These are phyloP conservation scores for Emydoidea blandingii DNA, from an alignment of 2,797 vertebrate genomes.

Conservation along the genomic window DNA sequence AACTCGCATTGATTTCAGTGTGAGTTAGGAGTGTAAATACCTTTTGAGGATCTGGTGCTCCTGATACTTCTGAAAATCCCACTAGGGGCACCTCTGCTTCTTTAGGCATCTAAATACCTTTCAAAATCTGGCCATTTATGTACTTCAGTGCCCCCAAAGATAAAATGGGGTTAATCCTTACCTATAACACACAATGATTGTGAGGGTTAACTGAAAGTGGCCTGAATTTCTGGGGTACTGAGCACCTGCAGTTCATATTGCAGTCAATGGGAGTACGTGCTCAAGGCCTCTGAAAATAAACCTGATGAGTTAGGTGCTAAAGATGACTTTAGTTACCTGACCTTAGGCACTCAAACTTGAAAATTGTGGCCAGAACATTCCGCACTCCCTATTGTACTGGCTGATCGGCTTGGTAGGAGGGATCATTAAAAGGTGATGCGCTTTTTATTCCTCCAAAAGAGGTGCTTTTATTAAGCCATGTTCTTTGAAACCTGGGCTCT, in stretches of 20 bases:
- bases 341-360: neutral
- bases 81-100: too few species aligned
- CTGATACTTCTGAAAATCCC: too few species aligned
- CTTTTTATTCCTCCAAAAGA: neutral
- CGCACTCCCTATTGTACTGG: neutral
- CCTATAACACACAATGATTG: neutral
- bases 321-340: neutral
- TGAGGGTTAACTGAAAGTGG: neutral
- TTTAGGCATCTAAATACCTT: too few species aligned
- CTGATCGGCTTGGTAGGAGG: neutral
- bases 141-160: neutral
- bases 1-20: too few species aligned
- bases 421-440: neutral
- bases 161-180: neutral
- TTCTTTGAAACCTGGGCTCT: neutral
- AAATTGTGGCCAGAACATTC: neutral
- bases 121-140: too few species aligned
- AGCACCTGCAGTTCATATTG: neutral
- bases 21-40: too few species aligned
- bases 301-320: neutral
- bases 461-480: neutral
- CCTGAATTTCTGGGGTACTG: neutral
- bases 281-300: neutral
- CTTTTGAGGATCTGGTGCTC: too few species aligned
- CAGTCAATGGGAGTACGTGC: fast-evolving